phyloP scores from a whole-genome alignment of 1,140 invertebrate species.

The Drosophila nannoptera region DNA sequence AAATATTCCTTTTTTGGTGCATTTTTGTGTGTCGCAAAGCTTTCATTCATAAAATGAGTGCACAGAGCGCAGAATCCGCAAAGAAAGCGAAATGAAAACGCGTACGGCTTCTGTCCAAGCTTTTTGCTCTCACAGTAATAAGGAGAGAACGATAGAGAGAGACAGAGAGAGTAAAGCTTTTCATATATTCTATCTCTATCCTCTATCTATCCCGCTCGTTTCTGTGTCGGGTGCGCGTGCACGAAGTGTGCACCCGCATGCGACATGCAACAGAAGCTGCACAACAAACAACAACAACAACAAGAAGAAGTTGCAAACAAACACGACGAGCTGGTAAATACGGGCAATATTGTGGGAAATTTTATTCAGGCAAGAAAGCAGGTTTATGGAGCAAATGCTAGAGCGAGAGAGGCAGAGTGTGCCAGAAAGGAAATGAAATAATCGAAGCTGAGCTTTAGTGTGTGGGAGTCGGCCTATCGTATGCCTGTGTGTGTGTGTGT shows the following conservation, averaged over 20 bases:
- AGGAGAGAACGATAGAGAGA: too few species aligned
- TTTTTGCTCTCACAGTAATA: slow-evolving; percentile 3
- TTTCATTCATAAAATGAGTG: slow-evolving; percentile 66
- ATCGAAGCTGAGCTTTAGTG: slow-evolving; percentile 19
- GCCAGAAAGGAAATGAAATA: slow-evolving; percentile 40
- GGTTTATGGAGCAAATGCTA: slow-evolving; percentile 61
- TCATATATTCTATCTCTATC: background rate
- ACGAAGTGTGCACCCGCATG: slow-evolving; percentile 30
- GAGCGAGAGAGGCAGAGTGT: background rate
- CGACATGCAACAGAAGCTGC: slow-evolving; percentile 52
- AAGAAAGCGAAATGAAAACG: slow-evolving; percentile 30
- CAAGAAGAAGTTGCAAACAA: slow-evolving; percentile 18
- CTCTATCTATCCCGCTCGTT: slow-evolving; percentile 3
- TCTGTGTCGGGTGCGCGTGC: slow-evolving; percentile 27
- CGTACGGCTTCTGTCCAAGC: slow-evolving; percentile 15
- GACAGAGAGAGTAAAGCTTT: slow-evolving; percentile 35
- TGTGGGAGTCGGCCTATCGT: slow-evolving; percentile 5
- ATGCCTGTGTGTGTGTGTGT: background rate
- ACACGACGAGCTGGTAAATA: slow-evolving; percentile 7
- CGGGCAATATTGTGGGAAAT: slow-evolving; percentile 69
- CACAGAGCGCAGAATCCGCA: slow-evolving; percentile 52
- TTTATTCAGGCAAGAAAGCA: slow-evolving; percentile 46
- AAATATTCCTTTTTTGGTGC: slow-evolving; percentile 19
- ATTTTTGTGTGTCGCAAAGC: slow-evolving; percentile 34
- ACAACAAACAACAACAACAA: slow-evolving; percentile 29